Conservation (phyloP, 2,888 invertebrate genomes). For the Luperina nickerlii region DNA sequence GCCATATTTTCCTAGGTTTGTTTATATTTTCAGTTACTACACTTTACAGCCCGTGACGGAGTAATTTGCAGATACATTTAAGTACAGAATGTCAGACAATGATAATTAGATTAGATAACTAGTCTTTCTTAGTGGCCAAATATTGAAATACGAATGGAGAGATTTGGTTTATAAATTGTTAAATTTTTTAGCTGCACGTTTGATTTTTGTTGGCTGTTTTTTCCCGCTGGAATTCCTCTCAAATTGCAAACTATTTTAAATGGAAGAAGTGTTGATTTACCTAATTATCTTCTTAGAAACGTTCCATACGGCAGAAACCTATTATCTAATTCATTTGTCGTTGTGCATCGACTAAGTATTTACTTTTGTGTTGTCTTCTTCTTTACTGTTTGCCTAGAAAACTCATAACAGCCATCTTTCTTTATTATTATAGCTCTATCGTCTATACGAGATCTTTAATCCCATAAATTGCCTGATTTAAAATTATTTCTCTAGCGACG, state of each 20-base stretch:
- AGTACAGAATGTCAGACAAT: conserved; percentile 49
- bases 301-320: neutral
- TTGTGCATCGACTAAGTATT: neutral
- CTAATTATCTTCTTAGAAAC: neutral
- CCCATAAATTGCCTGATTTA: conserved; percentile 26
- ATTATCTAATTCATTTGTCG: neutral
- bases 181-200: neutral
- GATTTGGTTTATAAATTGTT: neutral
- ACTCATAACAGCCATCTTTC: neutral
- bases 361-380: neutral
- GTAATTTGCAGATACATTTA: conserved; percentile 46
- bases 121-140: conserved; percentile 7
- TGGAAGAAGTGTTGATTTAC: neutral
- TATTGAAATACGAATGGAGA: conserved; percentile 9
- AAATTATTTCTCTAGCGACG: conserved; percentile 1
- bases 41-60: conserved; percentile 43
- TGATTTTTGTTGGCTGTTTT: neutral
- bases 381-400: neutral
- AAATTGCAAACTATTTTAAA: neutral
- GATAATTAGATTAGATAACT: conserved; percentile 55
- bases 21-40: conserved; percentile 57
- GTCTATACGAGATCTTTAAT: neutral
- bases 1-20: conserved; percentile 60
- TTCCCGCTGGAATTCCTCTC: neutral
- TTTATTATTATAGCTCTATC: neutral